Conservation (phyloP, 2,113 vertebrate species). For the Trachemys scripta region DNA sequence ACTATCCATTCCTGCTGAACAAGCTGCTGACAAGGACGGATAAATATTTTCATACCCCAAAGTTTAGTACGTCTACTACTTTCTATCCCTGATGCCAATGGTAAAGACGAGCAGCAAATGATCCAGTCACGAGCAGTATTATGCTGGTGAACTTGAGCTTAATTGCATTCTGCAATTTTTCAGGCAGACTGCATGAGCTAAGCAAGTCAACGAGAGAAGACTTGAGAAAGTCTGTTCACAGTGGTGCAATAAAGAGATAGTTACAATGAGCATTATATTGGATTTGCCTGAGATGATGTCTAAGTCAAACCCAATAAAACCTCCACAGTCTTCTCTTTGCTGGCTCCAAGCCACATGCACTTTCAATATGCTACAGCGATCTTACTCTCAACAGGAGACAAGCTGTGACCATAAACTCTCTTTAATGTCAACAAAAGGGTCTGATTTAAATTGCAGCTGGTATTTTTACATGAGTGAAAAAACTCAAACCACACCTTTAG, state of each 20-base stretch:
- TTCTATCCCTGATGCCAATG: background rate
- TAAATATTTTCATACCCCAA: background rate
- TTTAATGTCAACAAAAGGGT: background rate
- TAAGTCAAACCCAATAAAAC: background rate
- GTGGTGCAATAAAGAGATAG: background rate
- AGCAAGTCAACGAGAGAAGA: background rate
- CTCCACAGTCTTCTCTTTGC: background rate
- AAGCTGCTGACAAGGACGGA: background rate
- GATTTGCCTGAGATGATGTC: background rate
- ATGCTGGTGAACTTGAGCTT: rapidly evolving
- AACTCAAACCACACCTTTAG: background rate
- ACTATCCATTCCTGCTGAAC: rapidly evolving
- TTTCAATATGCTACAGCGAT: background rate
- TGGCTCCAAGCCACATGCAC: rapidly evolving
- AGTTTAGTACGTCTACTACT: background rate
- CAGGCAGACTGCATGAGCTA: background rate
- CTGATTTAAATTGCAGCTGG: background rate
- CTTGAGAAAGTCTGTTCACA: background rate
- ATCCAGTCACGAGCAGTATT: rapidly evolving
- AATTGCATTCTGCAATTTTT: rapidly evolving
- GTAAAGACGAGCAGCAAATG: background rate
- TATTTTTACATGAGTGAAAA: background rate
- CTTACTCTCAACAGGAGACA: background rate
- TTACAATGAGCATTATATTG: rapidly evolving
- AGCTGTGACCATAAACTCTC: background rate